phyloP scores from a whole-genome alignment of 2,888 invertebrate species.

The Eupithecia insigniata region DNA sequence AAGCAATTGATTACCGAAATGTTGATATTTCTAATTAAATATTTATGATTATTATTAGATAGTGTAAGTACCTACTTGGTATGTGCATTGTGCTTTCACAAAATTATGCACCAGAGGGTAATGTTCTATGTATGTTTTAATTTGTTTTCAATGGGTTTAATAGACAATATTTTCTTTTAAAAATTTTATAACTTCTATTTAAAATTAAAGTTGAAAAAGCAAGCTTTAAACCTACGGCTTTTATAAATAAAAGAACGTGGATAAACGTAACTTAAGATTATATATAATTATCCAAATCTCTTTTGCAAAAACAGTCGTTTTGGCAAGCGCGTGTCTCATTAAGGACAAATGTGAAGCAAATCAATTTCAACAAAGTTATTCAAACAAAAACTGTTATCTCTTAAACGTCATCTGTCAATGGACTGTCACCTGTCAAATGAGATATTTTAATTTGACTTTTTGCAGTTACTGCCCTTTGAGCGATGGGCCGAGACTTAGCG shows the following conservation, averaged over 20 bases:
- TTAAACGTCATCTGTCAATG: conserved; percentile 62
- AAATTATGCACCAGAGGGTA: not conserved
- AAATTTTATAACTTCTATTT: too few relatives aligned
- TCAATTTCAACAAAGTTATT: conserved; percentile 45
- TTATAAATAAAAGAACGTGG: not conserved
- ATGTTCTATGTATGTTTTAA: not conserved
- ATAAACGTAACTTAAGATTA: conserved; percentile 12
- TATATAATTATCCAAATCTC: conserved; percentile 17
- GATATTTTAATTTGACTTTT: conserved; percentile 67
- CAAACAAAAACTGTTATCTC: conserved; percentile 48
- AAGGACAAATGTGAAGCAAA: conserved; percentile 45
- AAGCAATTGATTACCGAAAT: conserved; percentile 23
- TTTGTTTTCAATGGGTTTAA: not conserved
- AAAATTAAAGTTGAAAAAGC: too few relatives aligned
- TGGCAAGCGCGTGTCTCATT: conserved; percentile 36
- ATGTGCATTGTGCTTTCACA: not conserved
- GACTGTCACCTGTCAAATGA: conserved; percentile 65
- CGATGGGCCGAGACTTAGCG: conserved; percentile 23
- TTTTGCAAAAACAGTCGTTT: conserved; percentile 31
- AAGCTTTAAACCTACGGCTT: not conserved
- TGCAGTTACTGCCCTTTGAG: conserved; percentile 35
- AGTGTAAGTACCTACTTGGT: not conserved
- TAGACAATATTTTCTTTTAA: not conserved
- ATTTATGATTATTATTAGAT: not conserved
- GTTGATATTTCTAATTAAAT: conserved; percentile 19